Conservation (phyloP, 2,797 vertebrate genomes). For the Corythornis leucogaster region DNA sequence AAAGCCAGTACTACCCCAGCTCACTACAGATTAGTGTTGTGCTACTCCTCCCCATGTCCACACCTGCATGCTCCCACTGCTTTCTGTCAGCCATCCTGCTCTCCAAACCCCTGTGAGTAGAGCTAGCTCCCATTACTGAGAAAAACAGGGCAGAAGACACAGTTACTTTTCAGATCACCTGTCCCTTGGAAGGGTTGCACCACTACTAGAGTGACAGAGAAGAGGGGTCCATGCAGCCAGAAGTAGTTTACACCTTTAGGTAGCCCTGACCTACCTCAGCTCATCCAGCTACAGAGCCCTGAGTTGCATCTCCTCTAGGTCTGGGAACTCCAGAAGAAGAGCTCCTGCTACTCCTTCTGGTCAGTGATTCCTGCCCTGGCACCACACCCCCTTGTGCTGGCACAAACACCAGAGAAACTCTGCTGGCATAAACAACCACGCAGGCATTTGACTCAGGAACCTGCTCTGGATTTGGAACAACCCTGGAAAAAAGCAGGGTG, state of each 20-base stretch:
- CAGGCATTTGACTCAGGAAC: background rate
- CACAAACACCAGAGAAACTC: background rate
- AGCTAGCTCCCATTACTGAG: background rate
- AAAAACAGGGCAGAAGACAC: background rate
- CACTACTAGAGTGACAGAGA: background rate
- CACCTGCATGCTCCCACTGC: rapidly evolving
- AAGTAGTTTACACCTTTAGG: background rate
- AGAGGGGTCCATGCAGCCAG: background rate
- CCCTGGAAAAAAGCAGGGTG: background rate
- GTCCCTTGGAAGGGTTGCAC: background rate
- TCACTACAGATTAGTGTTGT: background rate
- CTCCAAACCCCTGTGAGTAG: background rate
- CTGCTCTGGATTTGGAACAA: background rate
- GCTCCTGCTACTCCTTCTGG: background rate
- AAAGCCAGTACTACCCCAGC: background rate
- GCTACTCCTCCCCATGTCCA: background rate
- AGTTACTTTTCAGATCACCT: background rate
- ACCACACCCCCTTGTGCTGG: background rate
- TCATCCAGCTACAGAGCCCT: rapidly evolving
- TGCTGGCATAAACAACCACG: background rate
- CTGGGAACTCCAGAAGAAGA: background rate
- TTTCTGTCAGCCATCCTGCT: background rate
- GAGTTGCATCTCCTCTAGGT: background rate
- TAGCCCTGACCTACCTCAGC: background rate
- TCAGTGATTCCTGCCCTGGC: background rate